Evolutionary conservation across 2,113 vertebrate species (phyloP).

Genomic region (Pseudorasbora parva): DNA sequence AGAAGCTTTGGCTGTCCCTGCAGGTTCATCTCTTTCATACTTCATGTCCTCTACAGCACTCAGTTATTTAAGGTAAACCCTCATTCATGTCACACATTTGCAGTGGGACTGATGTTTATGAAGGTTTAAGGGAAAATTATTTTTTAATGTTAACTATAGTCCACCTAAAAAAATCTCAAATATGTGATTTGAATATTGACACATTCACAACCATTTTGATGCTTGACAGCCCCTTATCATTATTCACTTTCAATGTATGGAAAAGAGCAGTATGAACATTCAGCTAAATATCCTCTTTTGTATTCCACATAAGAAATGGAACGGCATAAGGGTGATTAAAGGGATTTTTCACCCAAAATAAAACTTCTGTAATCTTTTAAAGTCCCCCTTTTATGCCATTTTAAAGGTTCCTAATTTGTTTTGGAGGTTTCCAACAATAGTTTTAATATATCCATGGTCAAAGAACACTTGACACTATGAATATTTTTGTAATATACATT

Average conservation of each 20-base stretch:
- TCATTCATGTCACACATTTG: slow-evolving; percentile 1
- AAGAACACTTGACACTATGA: too few species aligned
- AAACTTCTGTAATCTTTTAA: too few species aligned
- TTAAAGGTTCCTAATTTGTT: too few species aligned
- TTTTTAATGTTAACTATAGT: neutral
- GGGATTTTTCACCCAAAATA: too few species aligned
- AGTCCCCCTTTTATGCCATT: too few species aligned
- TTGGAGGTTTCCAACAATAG: too few species aligned
- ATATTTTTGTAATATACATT: too few species aligned
- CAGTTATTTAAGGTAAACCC: slow-evolving; percentile 16
- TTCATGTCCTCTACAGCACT: neutral
- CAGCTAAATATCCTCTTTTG: neutral
- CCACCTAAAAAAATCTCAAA: neutral
- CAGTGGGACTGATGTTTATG: neutral
- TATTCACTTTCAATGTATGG: neutral
- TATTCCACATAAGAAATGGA: neutral
- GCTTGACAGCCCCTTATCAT: neutral
- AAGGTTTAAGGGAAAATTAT: neutral
- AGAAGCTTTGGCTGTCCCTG: slow-evolving; percentile 38
- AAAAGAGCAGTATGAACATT: neutral
- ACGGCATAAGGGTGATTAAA: neutral
- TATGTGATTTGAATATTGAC: neutral
- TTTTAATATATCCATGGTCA: too few species aligned
- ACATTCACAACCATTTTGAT: neutral
- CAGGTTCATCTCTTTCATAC: neutral